phyloP scores from a whole-genome alignment of 2,888 invertebrate species.

The Harpalus rubripes region DNA sequence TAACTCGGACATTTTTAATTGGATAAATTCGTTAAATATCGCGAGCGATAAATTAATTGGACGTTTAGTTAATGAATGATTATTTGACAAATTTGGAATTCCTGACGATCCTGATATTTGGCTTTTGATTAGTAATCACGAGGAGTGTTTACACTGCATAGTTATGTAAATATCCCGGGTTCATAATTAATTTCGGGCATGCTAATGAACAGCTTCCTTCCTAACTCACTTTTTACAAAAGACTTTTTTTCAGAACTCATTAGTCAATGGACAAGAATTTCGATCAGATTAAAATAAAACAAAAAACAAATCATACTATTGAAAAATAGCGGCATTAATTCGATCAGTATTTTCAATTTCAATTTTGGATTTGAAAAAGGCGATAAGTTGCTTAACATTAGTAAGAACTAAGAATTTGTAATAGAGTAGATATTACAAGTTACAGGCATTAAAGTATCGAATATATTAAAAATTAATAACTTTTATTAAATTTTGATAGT shows the following conservation, averaged over 20 bases:
- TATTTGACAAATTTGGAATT: conserved; percentile 49
- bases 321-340: no score
- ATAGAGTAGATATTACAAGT: no score
- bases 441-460: no score
- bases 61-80: conserved; percentile 56
- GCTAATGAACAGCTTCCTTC: conserved; percentile 13
- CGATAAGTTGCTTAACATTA: no score
- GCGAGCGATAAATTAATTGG: conserved; percentile 56
- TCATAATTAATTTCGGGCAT: conserved; percentile 29
- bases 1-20: conserved; percentile 53
- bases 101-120: conserved; percentile 38
- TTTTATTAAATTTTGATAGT: no score
- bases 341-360: no score
- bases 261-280: background rate
- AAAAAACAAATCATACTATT: background rate
- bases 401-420: no score
- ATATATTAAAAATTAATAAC: no score
- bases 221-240: background rate
- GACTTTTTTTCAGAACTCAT: background rate
- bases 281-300: no score
- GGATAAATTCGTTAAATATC: conserved; percentile 51
- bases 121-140: conserved; percentile 53
- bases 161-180: background rate
- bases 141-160: conserved; percentile 36
- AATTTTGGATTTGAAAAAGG: no score